These are phyloP conservation scores for Cantharis nigra DNA, from an alignment of 2,888 invertebrate species.

Conservation along the genomic window DNA sequence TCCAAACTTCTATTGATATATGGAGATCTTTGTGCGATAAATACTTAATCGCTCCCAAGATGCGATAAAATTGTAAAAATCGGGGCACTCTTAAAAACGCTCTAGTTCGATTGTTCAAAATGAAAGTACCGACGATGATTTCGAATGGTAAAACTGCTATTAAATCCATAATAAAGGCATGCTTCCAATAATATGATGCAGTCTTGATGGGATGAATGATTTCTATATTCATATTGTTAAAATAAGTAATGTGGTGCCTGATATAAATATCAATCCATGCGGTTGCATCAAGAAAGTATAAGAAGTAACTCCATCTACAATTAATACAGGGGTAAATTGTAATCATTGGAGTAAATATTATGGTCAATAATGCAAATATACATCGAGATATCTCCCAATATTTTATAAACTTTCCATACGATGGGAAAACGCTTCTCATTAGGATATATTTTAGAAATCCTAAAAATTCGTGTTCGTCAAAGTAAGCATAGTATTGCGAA, in stretches of 20 bases:
- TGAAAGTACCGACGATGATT: background rate
- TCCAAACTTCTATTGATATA: background rate
- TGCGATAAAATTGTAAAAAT: constrained; percentile 32
- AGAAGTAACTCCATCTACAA: constrained; percentile 18
- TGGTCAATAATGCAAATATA: constrained; percentile 26
- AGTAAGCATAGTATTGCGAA: constrained; percentile 7
- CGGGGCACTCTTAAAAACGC: constrained; percentile 23
- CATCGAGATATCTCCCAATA: constrained; percentile 36
- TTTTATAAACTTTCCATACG: constrained; percentile 34
- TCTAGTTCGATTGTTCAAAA: background rate
- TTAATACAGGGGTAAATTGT: constrained; percentile 3
- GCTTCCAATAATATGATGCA: constrained; percentile 37
- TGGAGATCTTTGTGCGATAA: background rate
- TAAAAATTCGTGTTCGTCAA: constrained; percentile 7
- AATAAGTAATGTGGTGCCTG: constrained; percentile 39
- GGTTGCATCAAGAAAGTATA: constrained; percentile 31
- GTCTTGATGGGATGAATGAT: constrained; percentile 40
- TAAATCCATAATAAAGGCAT: constrained; percentile 37
- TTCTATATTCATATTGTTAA: constrained; percentile 35
- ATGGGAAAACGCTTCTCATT: constrained; percentile 26
- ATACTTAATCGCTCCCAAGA: constrained; percentile 12
- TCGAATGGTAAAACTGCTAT: constrained; percentile 37
- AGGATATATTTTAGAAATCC: constrained; percentile 20
- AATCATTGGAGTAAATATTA: constrained; percentile 27
- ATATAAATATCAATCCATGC: constrained; percentile 38